Base-by-base conservation (phyloP, 2,797 vertebrate genomes). In the Darevskia mixta region DNA sequence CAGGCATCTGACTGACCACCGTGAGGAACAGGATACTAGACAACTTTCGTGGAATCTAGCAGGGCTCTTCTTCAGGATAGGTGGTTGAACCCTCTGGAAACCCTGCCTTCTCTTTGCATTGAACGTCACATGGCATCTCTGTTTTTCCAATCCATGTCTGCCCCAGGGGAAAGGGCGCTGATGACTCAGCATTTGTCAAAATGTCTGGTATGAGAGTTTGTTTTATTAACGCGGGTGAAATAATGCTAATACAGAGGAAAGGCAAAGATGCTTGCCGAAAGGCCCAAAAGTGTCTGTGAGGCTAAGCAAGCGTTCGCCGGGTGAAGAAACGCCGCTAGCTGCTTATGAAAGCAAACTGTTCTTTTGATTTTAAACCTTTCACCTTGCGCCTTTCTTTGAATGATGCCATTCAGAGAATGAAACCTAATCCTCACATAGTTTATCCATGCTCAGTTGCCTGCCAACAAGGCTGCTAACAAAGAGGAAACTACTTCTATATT, bases 321-420 rank as follows among this genome's bases (percentile, higher is more conserved):
- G 29, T 90, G 81, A 87, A 90, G 67, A 72, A 75, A 71, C 1
- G 20, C 88, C 2, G 6, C 82, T 27, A 83, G 15, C 9, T 79
- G 18, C 82, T 94, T 49, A 67, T 88, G 85, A 87, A 95, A 95
- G 79, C 86, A 29, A 58, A 87, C 2, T 43, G 87, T 90, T 86
- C 86, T 83, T 90, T 89, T 88, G 85, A 43, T 61, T 71, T 78
- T 61, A 61, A 89, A 90, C 91, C 29, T 86, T 93, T 93, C 94
- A 89, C 69, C 35, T 32, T 61, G 83, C 92, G 43, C 45, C 1
- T 58, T 71, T 88, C 67, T 90, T 90, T 96, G 91, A 94, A 95
- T 92, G 93, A 86, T 93, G 88, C 82, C 85, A 91, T 93, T 94
- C 86, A 91, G 89, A 77, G 88, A 66, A 29, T 17, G 89, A 95